These are phyloP conservation scores for Anaspis maculata DNA, from an alignment of 2,888 invertebrate genomes.

Conservation along the genomic window DNA sequence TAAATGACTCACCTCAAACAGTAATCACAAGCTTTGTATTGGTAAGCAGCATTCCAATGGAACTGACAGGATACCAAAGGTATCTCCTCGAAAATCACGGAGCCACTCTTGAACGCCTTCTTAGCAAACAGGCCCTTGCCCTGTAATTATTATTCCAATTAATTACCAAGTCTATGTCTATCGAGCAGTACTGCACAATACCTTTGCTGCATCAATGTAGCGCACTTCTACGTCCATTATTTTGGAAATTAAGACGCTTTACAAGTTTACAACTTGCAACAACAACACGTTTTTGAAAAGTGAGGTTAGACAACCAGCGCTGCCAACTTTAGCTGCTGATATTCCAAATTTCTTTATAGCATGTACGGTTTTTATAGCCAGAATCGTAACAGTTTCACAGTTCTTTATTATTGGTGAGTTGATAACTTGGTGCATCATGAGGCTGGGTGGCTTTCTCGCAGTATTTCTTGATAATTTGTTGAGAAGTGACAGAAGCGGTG, in stretches of 20 bases:
- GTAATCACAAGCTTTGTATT: slow-evolving; percentile 82
- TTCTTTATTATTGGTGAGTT: too few relatives aligned
- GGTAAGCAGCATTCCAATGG: slow-evolving; percentile 84
- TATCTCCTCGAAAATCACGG: slow-evolving; percentile 77
- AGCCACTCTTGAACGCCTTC: slow-evolving; percentile 58
- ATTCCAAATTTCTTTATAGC: too few relatives aligned
- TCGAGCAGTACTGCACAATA: slow-evolving; percentile 12
- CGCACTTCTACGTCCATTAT: slow-evolving; percentile 26
- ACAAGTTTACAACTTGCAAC: not conserved
- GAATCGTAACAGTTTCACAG: too few relatives aligned
- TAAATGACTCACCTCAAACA: slow-evolving; percentile 80
- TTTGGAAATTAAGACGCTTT: not conserved
- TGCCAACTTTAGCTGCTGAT: too few relatives aligned
- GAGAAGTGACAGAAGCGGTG: too few relatives aligned
- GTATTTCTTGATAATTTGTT: too few relatives aligned
- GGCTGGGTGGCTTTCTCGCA: too few relatives aligned
- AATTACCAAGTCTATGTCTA: too few relatives aligned
- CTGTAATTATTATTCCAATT: too few relatives aligned
- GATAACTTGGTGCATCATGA: too few relatives aligned
- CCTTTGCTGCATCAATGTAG: slow-evolving; percentile 22
- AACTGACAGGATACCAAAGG: slow-evolving; percentile 88
- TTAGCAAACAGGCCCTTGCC: slow-evolving; percentile 78
- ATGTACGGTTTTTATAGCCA: too few relatives aligned
- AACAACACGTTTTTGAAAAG: not conserved
- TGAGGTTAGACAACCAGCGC: too few relatives aligned